Base-by-base conservation (phyloP, 1,140 invertebrate genomes). In the Elysia chlorotica region DNA sequence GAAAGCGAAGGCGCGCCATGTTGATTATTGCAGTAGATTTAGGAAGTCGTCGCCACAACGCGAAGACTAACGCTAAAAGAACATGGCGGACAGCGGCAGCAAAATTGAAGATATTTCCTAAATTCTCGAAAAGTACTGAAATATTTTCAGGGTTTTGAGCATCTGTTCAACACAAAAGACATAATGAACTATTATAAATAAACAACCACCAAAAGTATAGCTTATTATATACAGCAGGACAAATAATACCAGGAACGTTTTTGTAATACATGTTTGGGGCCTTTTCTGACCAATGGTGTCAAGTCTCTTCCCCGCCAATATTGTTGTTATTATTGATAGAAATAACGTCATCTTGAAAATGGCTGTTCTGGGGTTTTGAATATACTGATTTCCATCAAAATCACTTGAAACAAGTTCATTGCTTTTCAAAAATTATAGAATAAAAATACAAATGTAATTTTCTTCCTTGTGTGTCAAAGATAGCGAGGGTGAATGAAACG, bases 1-100 rank as follows among this genome's bases (percentile, higher is more conserved):
- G 86, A 78, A 88, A 88, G 59, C 85, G 77, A 66, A 86, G 77
- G 74, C 86, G 82, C 87, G 87, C 87, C 87, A 88, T 86, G 74
- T 82, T 87, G 81, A 65, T 80, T 75, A n/a, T 68, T 62, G 48
- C 31, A 30, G 25, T 28, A 30, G 10, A 19, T 56, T 63, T 41
- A 41, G 63, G 73, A 53, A 68, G 59, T 61, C 66, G 33, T 33
- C 48, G 71, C 28, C 66, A 76, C n/a, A n/a, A n/a, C n/a, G n/a
- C n/a, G n/a, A n/a, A n/a, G n/a, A n/a, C n/a, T n/a, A n/a, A n/a
- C n/a, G n/a, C n/a, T n/a, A n/a, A n/a, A n/a, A n/a, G n/a, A n/a
- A 79, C 63, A 74, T 74, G 70, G 78, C 71, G 72, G 65, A 61
- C 48, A 72, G 48, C 73, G 74, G 37, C n/a, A 23, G 33, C 37